Evolutionary conservation across 2,113 vertebrate species (phyloP).

Genomic region (Plestiodon gilberti): DNA sequence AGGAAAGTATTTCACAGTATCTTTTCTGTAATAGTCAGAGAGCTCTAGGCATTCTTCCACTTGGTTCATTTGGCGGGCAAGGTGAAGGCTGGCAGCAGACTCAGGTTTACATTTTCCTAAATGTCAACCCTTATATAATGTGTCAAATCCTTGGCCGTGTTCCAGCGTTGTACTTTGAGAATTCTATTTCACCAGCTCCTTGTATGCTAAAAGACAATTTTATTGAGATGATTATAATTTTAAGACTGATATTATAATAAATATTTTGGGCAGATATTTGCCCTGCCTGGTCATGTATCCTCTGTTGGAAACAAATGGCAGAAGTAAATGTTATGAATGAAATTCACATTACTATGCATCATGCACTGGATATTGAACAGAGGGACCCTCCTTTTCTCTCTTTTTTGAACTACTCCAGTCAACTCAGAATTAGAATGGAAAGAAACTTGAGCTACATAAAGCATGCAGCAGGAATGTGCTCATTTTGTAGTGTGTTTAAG

Average conservation of each 20-base stretch:
- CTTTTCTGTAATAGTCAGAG: not conserved
- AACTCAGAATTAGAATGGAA: not conserved
- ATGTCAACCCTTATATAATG: not conserved
- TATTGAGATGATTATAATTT: not conserved
- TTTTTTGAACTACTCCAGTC: not conserved
- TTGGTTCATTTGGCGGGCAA: not conserved
- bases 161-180: not conserved
- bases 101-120: not conserved
- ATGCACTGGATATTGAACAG: not conserved
- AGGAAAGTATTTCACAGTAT: not conserved
- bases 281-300: not conserved
- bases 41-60: not conserved
- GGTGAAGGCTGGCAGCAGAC: not conserved
- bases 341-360: not conserved
- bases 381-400: not conserved
- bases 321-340: not conserved
- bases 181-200: slow-evolving; percentile 10
- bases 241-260: not conserved
- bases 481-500: not conserved
- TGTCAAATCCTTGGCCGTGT: not conserved
- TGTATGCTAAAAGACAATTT: not conserved
- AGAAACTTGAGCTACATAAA: not conserved
- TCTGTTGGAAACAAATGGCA: not conserved
- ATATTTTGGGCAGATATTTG: not conserved
- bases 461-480: not conserved